Evolutionary conservation across 2,888 invertebrate genomes (phyloP).

Genomic region (Ectemnius cavifrons): DNA sequence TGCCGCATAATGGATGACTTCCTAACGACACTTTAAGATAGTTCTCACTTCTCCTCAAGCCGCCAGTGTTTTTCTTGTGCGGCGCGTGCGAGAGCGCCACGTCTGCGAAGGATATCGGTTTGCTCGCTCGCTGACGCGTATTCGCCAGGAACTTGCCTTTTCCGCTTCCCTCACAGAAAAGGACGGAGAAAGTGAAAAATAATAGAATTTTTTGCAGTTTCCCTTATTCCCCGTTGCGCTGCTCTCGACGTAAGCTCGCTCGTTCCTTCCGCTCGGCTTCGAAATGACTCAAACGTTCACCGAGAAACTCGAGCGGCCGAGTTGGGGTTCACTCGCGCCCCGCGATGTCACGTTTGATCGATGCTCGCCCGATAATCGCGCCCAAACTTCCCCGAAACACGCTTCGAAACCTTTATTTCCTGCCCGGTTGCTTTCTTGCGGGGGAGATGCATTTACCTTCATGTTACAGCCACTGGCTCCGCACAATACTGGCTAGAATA

Average conservation of each 20-base stretch:
- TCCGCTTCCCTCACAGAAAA: neutral
- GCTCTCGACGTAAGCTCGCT: neutral
- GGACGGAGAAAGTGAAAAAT: constrained; percentile 62
- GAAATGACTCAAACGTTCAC: constrained; percentile 60
- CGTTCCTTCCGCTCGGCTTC: constrained; percentile 17
- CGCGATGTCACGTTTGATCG: constrained; percentile 5
- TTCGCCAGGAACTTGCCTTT: neutral
- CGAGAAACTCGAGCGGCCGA: constrained; percentile 31
- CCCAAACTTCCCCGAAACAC: neutral
- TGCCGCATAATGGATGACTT: constrained; percentile 74
- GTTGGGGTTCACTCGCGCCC: neutral
- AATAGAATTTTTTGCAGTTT: constrained; percentile 65
- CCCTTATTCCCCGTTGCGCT: constrained; percentile 22
- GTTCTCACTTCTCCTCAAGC: constrained; percentile 64
- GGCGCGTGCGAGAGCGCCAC: constrained; percentile 4
- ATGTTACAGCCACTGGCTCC: too few species aligned
- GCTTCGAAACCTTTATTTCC: neutral
- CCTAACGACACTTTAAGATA: constrained; percentile 75
- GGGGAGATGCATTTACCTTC: neutral
- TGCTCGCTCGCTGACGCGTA: constrained; percentile 17
- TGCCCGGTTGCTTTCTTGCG: neutral
- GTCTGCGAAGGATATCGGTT: constrained; percentile 20
- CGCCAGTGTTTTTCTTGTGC: constrained; percentile 56
- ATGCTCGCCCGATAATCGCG: constrained; percentile 1
- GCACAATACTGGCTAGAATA: too few species aligned